Evolutionary conservation across 2,888 invertebrate genomes (phyloP), one percentile per base, ranked within the genome.

Genomic region (Cyrtodaria siliqua): DNA sequence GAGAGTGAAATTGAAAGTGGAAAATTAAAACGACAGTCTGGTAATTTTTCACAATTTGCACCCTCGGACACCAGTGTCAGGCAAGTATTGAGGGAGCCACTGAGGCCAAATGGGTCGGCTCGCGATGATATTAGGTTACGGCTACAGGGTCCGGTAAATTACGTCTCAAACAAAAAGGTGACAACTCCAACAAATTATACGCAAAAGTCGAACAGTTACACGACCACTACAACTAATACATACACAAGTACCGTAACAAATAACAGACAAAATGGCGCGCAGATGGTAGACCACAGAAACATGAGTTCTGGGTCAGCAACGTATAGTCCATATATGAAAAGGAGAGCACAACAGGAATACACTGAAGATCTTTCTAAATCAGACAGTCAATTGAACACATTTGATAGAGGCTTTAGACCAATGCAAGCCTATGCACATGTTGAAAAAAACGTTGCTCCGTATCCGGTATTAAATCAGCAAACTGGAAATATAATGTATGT

Each of bases 1-100:
- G 88, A 90, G 62, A 85, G 84, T 78, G 88, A 88, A 69, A 83
- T 87, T 23, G 87, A 87, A 63, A 87, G 85, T 67, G 84, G 86
- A 20, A 83, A 82, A 72, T 42, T 84, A 27, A 83, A 82, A 60
- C 59, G 81, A 16, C 77, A 81, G 47, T 81, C 81, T 1, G 77
- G 81, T 20, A 78, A 66, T 27, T 81, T 69, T 63, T 49, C 70
- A 27, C 75, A 75, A 16, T 18, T 23, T n/a, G 24, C 55, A 4
- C 60, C 47, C 0, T 59, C 55, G 4, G 57, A 55, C 26, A 27
- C 52, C 14, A 29, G 47, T 12, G 64, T 61, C 16, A 44, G 52
- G 23, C 67, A 66, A 56, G 68, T 72, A 2, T 55, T 72, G 29
- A 56, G 72, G 6, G 69, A 78, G 61, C 72, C 72, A 9, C 20